Evolutionary conservation across 1,140 invertebrate genomes (phyloP).

Genomic region (Polypedilum vanderplanki): DNA sequence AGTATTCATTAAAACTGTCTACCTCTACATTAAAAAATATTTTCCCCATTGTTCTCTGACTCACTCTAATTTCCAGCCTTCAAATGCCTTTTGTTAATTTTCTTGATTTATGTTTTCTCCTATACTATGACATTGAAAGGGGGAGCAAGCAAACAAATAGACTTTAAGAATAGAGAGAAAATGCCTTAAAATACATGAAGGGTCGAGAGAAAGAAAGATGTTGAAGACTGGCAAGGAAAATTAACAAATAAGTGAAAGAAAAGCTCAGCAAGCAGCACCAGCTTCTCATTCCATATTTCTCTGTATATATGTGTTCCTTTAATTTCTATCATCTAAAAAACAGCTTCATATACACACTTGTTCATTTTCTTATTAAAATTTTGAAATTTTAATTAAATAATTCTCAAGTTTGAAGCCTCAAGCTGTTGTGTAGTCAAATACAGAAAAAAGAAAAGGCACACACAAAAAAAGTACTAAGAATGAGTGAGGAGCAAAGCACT

Average conservation of each 20-base stretch:
- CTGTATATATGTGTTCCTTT: neutral
- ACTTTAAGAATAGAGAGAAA: too few species aligned
- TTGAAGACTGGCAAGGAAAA: neutral
- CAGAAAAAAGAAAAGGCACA: neutral
- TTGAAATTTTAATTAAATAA: conserved; percentile 29
- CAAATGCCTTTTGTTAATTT: conserved; percentile 14
- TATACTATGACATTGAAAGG: conserved; percentile 1
- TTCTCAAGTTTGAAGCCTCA: conserved; percentile 26
- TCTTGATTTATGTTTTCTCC: conserved; percentile 17
- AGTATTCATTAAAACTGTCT: neutral
- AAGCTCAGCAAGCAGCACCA: neutral
- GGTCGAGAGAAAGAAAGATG: too few species aligned
- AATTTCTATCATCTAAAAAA: conserved; percentile 10
- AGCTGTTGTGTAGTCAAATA: conserved; percentile 28
- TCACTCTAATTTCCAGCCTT: conserved; percentile 3
- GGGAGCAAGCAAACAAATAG: too few species aligned
- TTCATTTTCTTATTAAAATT: conserved; percentile 29
- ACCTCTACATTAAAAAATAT: neutral
- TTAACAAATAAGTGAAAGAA: conserved; percentile 7
- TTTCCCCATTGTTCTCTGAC: neutral
- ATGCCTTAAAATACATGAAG: too few species aligned
- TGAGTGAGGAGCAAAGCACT: neutral
- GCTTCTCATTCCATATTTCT: neutral
- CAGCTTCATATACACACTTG: conserved; percentile 10
- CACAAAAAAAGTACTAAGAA: neutral